Conservation (phyloP, 1,140 invertebrate species). For the Trachymyrmex cornetzi region DNA sequence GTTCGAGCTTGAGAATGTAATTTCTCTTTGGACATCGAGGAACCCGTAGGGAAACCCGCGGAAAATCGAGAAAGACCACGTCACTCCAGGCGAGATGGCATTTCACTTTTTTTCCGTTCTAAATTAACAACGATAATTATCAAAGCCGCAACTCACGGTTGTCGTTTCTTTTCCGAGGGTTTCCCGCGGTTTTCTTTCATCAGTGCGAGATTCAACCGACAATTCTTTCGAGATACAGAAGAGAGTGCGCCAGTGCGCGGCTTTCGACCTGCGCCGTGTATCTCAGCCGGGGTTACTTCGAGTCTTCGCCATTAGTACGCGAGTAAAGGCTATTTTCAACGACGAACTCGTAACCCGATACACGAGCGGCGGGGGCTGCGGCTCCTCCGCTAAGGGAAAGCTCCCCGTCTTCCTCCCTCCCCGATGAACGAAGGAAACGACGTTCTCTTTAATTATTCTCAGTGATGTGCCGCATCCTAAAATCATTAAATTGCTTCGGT, state of each 20-base stretch:
- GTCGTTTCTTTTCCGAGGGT: not conserved
- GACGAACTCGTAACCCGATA: conserved; percentile 75
- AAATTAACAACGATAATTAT: conserved; percentile 73
- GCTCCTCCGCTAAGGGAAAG: conserved; percentile 49
- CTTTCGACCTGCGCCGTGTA: conserved; percentile 59
- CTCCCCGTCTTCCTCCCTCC: not conserved
- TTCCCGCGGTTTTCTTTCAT: conserved; percentile 62
- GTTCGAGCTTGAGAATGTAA: not conserved
- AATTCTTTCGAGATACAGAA: conserved; percentile 5
- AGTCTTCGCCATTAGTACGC: conserved; percentile 70
- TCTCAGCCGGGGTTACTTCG: conserved; percentile 66
- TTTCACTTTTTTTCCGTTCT: conserved; percentile 29
- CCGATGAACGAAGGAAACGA: conserved; percentile 24
- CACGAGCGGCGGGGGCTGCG: conserved; percentile 40
- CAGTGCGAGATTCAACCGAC: conserved; percentile 24
- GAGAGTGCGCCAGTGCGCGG: not conserved
- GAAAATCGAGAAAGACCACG: not conserved
- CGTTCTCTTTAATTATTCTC: conserved; percentile 55
- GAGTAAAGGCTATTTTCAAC: conserved; percentile 78
- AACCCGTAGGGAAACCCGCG: not conserved
- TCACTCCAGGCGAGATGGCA: not conserved
- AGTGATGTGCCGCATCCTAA: conserved; percentile 50
- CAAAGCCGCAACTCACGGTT: not conserved
- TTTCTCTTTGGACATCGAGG: not conserved
- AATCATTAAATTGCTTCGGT: conserved; percentile 47